Evolutionary conservation across 2,888 invertebrate species (phyloP), one percentile per base, ranked within the genome.

Genomic region (Synergus itoensis): DNA sequence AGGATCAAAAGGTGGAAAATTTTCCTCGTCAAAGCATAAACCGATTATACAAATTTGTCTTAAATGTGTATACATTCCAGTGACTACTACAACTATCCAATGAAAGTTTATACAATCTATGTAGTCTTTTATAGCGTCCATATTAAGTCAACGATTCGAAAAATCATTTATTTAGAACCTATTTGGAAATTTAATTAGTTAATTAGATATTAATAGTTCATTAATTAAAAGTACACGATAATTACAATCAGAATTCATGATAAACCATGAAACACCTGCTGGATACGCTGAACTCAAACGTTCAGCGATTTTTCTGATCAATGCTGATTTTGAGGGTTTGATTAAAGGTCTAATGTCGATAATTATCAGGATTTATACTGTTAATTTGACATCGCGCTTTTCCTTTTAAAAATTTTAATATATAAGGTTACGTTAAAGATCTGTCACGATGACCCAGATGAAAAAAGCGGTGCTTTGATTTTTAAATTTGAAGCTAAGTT

Each of bases 41-140:
- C 92, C 92, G 78, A 92, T 91, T 57, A 92, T 84, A 78, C 92
- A 92, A 73, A 91, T 90, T 82, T 92, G 88, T 77, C 92, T 85
- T 3, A 92, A 81, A 79, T 92, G 91, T 11, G 88, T 89, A 77
- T 92, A 92, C 83, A 92, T 85, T 12, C 92, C 92, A 0, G 91
- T 89, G 1, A 80, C 79, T 0, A 92, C 90, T 36, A 92, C 86
- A 4, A 87, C 86, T 53, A 91, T 77, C 92, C 92, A 92, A 80
- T 92, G 92, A 67, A 86, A 87, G 85, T 91, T 91, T 41, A 92
- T 69, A 40, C 80, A 85, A 48, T 89, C 88, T 28, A 87, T 18
- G 53, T 82, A 90, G 18, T 91, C 89, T 64, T 84, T 88, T n/a
- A 91, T 75, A 8, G 80, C 80, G 12, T 91, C 91, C 91, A 91